Conservation (phyloP, 2,797 vertebrate species). For the Tokudaia muenninki region DNA sequence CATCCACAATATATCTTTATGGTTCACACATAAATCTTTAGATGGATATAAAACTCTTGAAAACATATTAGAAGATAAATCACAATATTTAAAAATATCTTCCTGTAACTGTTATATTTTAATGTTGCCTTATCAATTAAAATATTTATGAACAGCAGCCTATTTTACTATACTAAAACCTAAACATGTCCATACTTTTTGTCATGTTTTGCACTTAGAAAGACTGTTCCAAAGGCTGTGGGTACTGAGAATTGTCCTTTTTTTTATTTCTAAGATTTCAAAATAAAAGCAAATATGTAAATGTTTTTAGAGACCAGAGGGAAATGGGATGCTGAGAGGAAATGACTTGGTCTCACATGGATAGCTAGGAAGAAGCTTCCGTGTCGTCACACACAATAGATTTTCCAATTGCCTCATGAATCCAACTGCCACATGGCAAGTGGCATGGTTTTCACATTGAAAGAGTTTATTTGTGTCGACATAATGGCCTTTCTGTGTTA, state of each 20-base stretch:
- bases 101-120: not conserved
- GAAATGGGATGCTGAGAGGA: not conserved
- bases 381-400: not conserved
- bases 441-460: conserved; percentile 6
- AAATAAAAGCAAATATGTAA: conserved; percentile 20
- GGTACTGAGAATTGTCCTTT: not conserved
- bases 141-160: not conserved
- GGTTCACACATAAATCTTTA: not conserved
- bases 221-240: not conserved
- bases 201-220: not conserved
- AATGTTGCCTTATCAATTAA: not conserved
- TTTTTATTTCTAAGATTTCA: not conserved
- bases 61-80: not conserved
- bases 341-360: not conserved
- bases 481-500: conserved; percentile 27
- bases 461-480: not conserved
- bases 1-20: not conserved
- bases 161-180: not conserved
- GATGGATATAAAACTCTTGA: not conserved
- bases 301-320: not conserved
- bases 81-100: not conserved
- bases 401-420: conserved; percentile 46
- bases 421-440: conserved; percentile 18
- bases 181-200: not conserved
- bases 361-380: not conserved